Base-by-base conservation (phyloP, 2,797 vertebrate species). In the Loris lydekkerianus region DNA sequence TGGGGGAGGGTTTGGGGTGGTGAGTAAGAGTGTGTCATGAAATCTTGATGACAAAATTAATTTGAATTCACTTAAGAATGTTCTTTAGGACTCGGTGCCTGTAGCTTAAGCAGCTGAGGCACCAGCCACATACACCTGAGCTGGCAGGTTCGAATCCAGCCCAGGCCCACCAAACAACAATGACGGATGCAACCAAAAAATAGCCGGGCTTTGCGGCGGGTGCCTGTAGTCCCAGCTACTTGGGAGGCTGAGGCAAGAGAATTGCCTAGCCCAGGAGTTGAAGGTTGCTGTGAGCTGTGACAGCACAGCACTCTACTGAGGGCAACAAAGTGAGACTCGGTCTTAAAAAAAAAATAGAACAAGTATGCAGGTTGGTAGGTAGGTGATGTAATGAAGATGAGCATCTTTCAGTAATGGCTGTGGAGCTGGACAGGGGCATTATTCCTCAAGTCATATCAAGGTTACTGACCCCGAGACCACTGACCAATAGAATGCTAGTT, bases 1-100 rank as follows among this genome's bases (percentile, higher is more conserved):
- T 53, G 20, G 3, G 7, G 34, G 40, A 73, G 5, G 4, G 14
- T 31, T 1, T 10, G 27, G 23, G 10, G 27, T 67, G 7, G 40
- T 37, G 7, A 7, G 21, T 17, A n/a, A 65, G 34, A 37, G 63
- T 20, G 37, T n/a, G 14, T 27, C 70, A 72, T 2, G 7, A 93
- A 76, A 69, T 72, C 80, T 80, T 67, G 18, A 67, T 83, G 78
- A 78, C 29, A 77, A 82, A 92, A 80, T 65, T 27, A 56, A 85
- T 31, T 65, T 65, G 27, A 65, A 65, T 65, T 65, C 61, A 31
- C 61, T 67, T 67, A 18, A 67, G 31, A n/a, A n/a, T 67, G 6
- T 95, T 29, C 83, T 86, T 29, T 53, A 21, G 69, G 58, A 78
- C 27, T 14, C 49, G 1, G 49, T 1, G 14, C 49, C 49, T 53